Conservation (phyloP, 2,888 invertebrate species). For the Erynnis tages region DNA sequence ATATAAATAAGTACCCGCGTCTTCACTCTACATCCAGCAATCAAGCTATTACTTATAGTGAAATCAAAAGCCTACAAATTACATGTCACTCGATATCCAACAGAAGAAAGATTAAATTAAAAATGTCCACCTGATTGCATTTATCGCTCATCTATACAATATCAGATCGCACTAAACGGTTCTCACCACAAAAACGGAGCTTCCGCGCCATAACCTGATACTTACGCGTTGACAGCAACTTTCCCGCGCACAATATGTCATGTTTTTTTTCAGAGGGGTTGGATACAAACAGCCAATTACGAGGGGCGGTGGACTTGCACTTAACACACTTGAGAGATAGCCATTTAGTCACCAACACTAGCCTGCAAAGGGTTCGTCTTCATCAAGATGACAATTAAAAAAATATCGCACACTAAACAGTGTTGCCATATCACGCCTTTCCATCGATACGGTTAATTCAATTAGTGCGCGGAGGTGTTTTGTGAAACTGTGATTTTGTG, state of each 20-base stretch:
- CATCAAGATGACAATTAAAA: slow-evolving; percentile 38
- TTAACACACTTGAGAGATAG: slow-evolving; percentile 69
- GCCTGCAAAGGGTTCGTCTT: slow-evolving; percentile 62
- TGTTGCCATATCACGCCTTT: slow-evolving; percentile 68
- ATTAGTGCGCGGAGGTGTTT: slow-evolving; percentile 63
- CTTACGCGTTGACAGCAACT: slow-evolving; percentile 68
- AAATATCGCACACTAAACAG: slow-evolving; percentile 40
- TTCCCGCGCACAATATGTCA: slow-evolving; percentile 79
- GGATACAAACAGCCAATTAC: slow-evolving; percentile 80
- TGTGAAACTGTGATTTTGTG: slow-evolving; percentile 67
- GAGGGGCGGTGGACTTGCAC: slow-evolving; percentile 70
- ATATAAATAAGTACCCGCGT: too few species aligned
- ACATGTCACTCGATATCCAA: background rate
- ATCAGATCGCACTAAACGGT: slow-evolving; percentile 62
- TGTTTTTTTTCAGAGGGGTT: slow-evolving; percentile 76
- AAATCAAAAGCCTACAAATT: background rate
- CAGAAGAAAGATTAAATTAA: slow-evolving; percentile 9
- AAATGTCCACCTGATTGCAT: slow-evolving; percentile 26
- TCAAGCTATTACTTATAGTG: background rate
- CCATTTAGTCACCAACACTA: slow-evolving; percentile 68
- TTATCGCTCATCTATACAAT: slow-evolving; percentile 57
- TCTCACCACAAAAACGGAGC: slow-evolving; percentile 67
- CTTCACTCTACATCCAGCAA: too few species aligned
- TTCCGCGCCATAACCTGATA: slow-evolving; percentile 65
- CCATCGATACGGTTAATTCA: slow-evolving; percentile 65